Conservation (phyloP, 2,797 vertebrate genomes). For the Epinephelus malabaricus region DNA sequence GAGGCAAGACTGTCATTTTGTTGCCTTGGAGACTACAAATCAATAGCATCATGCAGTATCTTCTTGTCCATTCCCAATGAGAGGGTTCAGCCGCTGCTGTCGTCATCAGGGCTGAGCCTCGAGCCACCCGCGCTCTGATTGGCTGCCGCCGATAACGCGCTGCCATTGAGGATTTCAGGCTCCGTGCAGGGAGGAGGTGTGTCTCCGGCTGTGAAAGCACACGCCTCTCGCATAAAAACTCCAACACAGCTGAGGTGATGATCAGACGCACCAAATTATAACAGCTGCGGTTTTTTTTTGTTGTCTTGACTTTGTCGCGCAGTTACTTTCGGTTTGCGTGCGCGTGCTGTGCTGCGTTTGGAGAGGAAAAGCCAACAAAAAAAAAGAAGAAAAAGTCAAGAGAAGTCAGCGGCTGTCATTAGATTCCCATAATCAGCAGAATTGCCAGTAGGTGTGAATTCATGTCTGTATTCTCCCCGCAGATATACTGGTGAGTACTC, state of each 20-base stretch:
- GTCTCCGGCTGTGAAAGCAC: conserved; percentile 51
- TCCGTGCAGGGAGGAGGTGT: conserved; percentile 65
- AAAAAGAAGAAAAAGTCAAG: not conserved
- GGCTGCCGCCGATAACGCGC: conserved; percentile 62
- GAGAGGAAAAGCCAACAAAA: not conserved
- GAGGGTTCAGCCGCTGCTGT: conserved; percentile 51
- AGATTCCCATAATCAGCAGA: conserved; percentile 52
- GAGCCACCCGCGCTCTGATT: conserved; percentile 72
- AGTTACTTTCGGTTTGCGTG: conserved; percentile 40
- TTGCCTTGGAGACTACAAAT: conserved; percentile 81
- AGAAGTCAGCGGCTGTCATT: conserved; percentile 33
- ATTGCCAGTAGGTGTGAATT: conserved; percentile 82
- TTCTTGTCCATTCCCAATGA: conserved; percentile 65
- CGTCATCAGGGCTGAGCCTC: conserved; percentile 67
- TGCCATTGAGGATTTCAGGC: conserved; percentile 81
- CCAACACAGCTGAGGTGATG: conserved; percentile 24
- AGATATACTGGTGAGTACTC: conserved; percentile 82
- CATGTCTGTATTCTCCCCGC: conserved; percentile 84
- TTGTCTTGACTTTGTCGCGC: not conserved
- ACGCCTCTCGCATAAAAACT: conserved; percentile 81
- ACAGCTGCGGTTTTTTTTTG: not conserved
- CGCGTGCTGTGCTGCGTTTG: not conserved
- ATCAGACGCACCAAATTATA: conserved; percentile 56
- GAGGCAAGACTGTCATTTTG: conserved; percentile 61
- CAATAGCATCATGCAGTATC: conserved; percentile 73